A percentile compares a stretch with the other conserved stretches of the same genome.
Conservation (phyloP, 2,888 invertebrate genomes). For the Trissonchulus latispiculum region DNA sequence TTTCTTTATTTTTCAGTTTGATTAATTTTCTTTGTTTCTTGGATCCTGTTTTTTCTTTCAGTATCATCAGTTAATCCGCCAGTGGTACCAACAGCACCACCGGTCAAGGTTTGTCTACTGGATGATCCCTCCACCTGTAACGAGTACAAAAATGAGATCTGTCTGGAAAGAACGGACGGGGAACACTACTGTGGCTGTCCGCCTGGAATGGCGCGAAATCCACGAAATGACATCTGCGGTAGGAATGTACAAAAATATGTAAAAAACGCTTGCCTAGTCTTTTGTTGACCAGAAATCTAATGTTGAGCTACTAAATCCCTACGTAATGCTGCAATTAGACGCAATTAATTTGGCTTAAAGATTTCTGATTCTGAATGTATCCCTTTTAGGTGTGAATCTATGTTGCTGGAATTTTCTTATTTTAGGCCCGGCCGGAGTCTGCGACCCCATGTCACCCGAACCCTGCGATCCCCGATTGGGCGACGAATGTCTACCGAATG, state of each 20-base stretch:
- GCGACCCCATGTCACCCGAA: constrained; percentile 35
- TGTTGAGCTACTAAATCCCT: too few species aligned
- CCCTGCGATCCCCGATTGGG: constrained; percentile 39
- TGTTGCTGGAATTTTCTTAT: background rate
- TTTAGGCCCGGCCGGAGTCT: constrained; percentile 29
- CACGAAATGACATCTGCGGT: constrained; percentile 18
- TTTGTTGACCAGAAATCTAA: too few species aligned
- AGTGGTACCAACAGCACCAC: background rate
- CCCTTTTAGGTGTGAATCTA: too few species aligned
- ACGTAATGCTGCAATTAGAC: too few species aligned
- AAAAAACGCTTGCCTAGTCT: too few species aligned
- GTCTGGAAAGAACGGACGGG: constrained; percentile 7
- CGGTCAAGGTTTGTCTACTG: background rate
- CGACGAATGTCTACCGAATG: constrained; percentile 39
- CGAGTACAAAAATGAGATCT: constrained; percentile 14
- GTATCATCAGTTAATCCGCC: constrained; percentile 8
- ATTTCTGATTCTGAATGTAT: too few species aligned
- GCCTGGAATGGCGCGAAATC: constrained; percentile 8
- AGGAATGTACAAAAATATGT: too few species aligned
- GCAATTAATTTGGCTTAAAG: too few species aligned
- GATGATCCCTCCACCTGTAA: constrained; percentile 7
- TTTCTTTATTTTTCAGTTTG: too few species aligned
- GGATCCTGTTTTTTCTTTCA: constrained; percentile 1
- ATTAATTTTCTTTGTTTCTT: background rate
- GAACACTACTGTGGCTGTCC: constrained; percentile 11